A percentile compares a stretch with the other conserved stretches of the same genome.
Evolutionary conservation across 2,888 invertebrate species (phyloP).

Genomic region (Lithosia quadra): DNA sequence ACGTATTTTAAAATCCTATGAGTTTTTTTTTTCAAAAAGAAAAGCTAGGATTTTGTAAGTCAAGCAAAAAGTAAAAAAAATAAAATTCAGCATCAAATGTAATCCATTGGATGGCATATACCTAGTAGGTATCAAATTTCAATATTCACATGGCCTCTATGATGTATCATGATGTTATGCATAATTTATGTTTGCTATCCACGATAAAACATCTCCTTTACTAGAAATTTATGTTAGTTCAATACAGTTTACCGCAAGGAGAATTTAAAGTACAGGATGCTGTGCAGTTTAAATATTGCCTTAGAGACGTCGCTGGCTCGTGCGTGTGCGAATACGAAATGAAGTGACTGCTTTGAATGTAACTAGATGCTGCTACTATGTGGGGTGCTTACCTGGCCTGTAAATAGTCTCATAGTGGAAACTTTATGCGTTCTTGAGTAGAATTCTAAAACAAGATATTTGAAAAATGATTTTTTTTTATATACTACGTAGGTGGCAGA

Average conservation of each 20-base stretch:
- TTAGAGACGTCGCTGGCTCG: constrained; percentile 40
- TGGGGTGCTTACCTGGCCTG: neutral
- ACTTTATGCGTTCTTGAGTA: neutral
- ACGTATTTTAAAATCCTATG: no score
- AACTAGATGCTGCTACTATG: neutral
- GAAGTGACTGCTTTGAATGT: constrained; percentile 45
- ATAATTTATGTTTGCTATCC: neutral
- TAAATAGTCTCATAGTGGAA: neutral
- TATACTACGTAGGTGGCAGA: no score
- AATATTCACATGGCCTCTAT: constrained; percentile 2
- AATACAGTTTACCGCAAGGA: constrained; percentile 13
- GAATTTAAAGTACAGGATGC: constrained; percentile 15
- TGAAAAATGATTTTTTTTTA: neutral
- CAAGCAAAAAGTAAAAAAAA: no score
- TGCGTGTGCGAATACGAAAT: constrained; percentile 62
- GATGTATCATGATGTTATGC: neutral
- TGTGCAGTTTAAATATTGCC: constrained; percentile 56
- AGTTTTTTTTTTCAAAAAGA: no score
- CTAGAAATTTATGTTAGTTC: neutral
- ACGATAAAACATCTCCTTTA: neutral
- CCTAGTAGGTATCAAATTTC: neutral
- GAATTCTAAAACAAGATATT: neutral
- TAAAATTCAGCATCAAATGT: no score
- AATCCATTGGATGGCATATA: no score
- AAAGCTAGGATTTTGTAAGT: no score